Percentiles rank a stretch among this genome's conserved stretches.
phyloP scores from a whole-genome alignment of 1,140 invertebrate species.

The Paralvinella palmiformis region DNA sequence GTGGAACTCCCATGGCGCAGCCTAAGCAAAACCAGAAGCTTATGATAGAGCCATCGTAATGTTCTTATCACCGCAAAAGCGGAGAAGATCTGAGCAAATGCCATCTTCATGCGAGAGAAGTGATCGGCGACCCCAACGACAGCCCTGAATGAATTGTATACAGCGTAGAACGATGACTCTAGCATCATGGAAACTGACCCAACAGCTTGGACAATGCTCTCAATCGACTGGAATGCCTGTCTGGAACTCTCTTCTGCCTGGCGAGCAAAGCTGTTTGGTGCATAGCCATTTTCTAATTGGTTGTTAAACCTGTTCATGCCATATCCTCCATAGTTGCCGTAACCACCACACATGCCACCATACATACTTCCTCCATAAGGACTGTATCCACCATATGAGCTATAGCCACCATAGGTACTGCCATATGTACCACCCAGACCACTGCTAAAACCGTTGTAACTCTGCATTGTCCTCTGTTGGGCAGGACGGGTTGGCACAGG shows the following conservation, averaged over 20 bases:
- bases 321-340: constrained; percentile 22
- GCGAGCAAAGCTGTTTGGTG: constrained; percentile 66
- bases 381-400: constrained; percentile 35
- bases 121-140: constrained; percentile 93
- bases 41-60: constrained; percentile 72
- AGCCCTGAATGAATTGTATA: constrained; percentile 90
- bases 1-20: constrained; percentile 28
- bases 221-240: constrained; percentile 88
- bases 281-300: too few relatives aligned
- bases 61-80: constrained; percentile 73
- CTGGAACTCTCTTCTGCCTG: constrained; percentile 84
- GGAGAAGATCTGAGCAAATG: constrained; percentile 73
- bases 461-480: too few relatives aligned
- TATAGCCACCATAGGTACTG: constrained; percentile 37
- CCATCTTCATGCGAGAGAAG: constrained; percentile 71
- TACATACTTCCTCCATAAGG: constrained; percentile 31
- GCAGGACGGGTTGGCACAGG: too few relatives aligned
- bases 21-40: constrained; percentile 64
- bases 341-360: constrained; percentile 36
- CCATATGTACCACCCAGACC: constrained; percentile 29
- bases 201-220: constrained; percentile 84
- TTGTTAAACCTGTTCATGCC: constrained; percentile 28
- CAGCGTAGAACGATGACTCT: constrained; percentile 84
- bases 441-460: too few relatives aligned
- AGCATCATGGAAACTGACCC: constrained; percentile 92